Base-by-base conservation (phyloP, 2,113 vertebrate genomes). In the Varanus salvator region DNA sequence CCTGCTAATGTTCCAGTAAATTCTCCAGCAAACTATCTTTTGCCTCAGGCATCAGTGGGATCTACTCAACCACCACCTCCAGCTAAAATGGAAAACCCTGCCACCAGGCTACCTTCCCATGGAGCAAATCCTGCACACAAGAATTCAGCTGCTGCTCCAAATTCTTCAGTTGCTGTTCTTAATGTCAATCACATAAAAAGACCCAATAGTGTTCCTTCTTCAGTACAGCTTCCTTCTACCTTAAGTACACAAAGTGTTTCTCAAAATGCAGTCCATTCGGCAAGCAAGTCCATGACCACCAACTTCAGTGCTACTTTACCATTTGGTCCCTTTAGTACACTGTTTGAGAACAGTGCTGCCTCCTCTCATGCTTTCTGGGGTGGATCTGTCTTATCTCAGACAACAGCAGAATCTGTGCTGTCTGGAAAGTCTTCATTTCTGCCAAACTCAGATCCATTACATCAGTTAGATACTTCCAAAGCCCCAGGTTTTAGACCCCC, bases 351-450 rank as follows among this genome's bases (percentile, higher is more conserved):
- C 96, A 98, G 96, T 85, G 97, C 99, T 93, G 97, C 98, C 29
- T 98, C 98, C 93, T 98, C 98, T 96, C 99, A 98, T 93, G 98
- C 98, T 95, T 98, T 99, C 93, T 99, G 99, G 99, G 98, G 98
- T 38, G 98, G 98, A 7, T 99, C 98, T 87, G 98, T 99, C 86
- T 97, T 99, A 89, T 96, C 98, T 93, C 98, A 98, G 94, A 98
- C 98, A 68, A 96, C 98, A 0, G 98, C 98, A 3, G 98, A 99
- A 57, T 98, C 97, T 95, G 98, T 98, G 97, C 98, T 93, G 77
- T 98, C 97, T 97, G 98, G 17, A 96, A 98, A 96, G 97, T 98
- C 93, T 91, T 98, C 94, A 8, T 99, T 95, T 98, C 98, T 99
- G 97, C 98, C 98, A 95, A 99, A 99, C 96, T 98, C 99, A 85